A percentile compares a stretch with the other conserved stretches of the same genome.
Conservation (phyloP, 2,888 invertebrate species). For the Cancer borealis region DNA sequence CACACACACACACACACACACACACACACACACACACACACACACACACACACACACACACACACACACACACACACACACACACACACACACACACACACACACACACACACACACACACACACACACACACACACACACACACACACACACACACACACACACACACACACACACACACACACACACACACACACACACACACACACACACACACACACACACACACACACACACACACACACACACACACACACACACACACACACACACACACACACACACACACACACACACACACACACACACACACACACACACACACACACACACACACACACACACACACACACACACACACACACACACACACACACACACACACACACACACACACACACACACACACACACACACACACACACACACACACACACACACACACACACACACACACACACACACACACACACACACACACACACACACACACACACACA, state of each 20-base stretch:
- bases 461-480: too few species aligned
- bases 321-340: too few species aligned
- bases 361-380: conserved; percentile 20
- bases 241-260: background rate
- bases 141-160: too few species aligned
- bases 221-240: background rate
- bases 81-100: background rate
- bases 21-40: too few species aligned
- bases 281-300: too few species aligned
- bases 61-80: conserved; percentile 20
- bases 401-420: background rate
- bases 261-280: background rate
- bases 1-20: too few species aligned
- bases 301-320: too few species aligned
- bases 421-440: background rate
- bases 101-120: conserved; percentile 12
- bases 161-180: too few species aligned
- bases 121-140: background rate
- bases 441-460: too few species aligned
- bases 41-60: too few species aligned
- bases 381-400: background rate
- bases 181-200: too few species aligned
- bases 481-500: too few species aligned
- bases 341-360: background rate
- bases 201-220: background rate